phyloP scores from a whole-genome alignment of 2,797 vertebrate genomes.

The Bovichtus diacanthus region DNA sequence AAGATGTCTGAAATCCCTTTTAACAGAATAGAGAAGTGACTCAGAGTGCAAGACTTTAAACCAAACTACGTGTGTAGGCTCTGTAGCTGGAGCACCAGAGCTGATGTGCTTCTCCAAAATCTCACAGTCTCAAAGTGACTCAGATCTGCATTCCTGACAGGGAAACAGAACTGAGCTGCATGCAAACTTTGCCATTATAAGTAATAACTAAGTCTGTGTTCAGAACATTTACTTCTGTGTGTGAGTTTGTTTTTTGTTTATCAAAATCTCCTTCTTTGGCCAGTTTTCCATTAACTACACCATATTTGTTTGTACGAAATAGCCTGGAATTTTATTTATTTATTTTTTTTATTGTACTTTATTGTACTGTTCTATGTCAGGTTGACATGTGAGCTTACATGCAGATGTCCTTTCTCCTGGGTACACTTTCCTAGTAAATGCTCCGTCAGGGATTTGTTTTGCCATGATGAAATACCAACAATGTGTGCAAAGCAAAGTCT shows the following conservation, averaged over 20 bases:
- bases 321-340: no score
- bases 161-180: not conserved
- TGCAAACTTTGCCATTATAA: not conserved
- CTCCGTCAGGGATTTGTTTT: not conserved
- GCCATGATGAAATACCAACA: constrained; percentile 7
- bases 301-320: not conserved
- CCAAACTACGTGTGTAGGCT: not conserved
- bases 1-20: no score
- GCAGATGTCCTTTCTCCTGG: not conserved
- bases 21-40: no score
- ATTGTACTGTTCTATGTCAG: not conserved
- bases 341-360: no score
- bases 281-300: not conserved
- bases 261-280: not conserved
- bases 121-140: not conserved
- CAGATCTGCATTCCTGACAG: not conserved
- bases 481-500: constrained; percentile 1
- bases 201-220: no score
- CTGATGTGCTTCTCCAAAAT: not conserved
- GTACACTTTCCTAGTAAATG: not conserved
- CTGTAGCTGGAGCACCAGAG: not conserved
- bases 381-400: not conserved
- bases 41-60: not conserved
- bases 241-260: not conserved
- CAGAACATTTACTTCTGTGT: not conserved